These are phyloP conservation scores for Crocidura indochinensis DNA, from an alignment of 2,797 vertebrate genomes.

Conservation along the genomic window DNA sequence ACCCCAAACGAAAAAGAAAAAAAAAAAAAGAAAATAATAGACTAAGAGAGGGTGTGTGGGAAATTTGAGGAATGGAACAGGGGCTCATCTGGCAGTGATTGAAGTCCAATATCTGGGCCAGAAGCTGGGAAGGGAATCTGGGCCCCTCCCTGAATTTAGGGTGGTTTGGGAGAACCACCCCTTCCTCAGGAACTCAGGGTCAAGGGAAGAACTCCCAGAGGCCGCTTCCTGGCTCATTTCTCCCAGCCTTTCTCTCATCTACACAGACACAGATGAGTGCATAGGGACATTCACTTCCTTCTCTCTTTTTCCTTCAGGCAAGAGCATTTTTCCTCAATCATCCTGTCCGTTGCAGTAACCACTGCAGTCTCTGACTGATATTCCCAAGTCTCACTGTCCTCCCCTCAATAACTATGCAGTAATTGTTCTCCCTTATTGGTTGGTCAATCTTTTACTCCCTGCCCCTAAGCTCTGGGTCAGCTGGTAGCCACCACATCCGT, in stretches of 20 bases:
- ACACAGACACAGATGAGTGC: conserved; percentile 20
- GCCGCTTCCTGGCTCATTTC: conserved; percentile 48
- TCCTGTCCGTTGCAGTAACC: not conserved
- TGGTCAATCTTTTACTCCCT: conserved; percentile 28
- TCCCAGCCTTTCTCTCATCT: not conserved
- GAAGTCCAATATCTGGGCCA: conserved; percentile 44
- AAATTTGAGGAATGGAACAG: conserved; percentile 58
- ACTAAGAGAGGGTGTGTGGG: not conserved
- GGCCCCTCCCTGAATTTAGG: conserved; percentile 64
- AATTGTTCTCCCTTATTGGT: conserved; percentile 19
- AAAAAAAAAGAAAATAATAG: too few relatives aligned
- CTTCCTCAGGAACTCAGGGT: conserved; percentile 67
- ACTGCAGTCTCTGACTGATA: not conserved
- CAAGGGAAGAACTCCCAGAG: conserved; percentile 57
- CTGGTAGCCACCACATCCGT: conserved; percentile 65
- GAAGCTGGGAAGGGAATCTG: conserved; percentile 55
- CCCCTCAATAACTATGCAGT: not conserved
- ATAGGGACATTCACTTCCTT: not conserved
- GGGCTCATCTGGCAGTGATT: conserved; percentile 66
- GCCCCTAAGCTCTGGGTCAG: conserved; percentile 66
- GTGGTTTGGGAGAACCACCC: conserved; percentile 29
- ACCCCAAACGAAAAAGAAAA: too few relatives aligned
- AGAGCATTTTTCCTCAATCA: conserved; percentile 6
- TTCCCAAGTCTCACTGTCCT: not conserved
- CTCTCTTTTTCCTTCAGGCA: conserved; percentile 4